Percentiles rank a stretch among this genome's conserved stretches.
Conservation (phyloP, 2,888 invertebrate genomes). For the Eudemis profundana region DNA sequence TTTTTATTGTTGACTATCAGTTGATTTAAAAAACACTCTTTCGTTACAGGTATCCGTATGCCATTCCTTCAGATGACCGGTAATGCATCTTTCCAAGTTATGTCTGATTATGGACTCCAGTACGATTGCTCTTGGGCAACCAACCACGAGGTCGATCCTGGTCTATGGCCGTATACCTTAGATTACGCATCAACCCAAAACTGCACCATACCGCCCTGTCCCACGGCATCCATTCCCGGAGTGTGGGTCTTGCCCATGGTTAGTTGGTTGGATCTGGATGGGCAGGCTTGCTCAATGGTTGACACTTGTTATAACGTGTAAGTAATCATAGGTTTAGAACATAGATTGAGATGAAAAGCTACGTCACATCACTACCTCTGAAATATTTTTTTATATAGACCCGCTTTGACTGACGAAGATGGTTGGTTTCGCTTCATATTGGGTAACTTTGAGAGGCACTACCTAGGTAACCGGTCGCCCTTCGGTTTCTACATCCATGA, state of each 20-base stretch:
- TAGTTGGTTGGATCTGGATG: constrained; percentile 77
- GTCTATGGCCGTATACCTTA: constrained; percentile 89
- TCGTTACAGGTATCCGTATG: constrained; percentile 73
- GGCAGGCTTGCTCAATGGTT: constrained; percentile 84
- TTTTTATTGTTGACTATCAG: too few relatives aligned
- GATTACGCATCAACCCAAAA: constrained; percentile 85
- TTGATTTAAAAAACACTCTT: too few relatives aligned
- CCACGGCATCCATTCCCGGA: constrained; percentile 83
- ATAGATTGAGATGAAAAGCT: constrained; percentile 9
- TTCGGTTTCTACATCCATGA: constrained; percentile 89
- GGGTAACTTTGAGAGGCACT: constrained; percentile 87
- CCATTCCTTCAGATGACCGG: constrained; percentile 86
- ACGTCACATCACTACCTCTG: not conserved
- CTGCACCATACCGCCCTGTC: constrained; percentile 85
- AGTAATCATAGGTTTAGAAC: constrained; percentile 60
- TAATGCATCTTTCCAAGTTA: constrained; percentile 84
- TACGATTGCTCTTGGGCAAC: constrained; percentile 89
- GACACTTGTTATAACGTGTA: constrained; percentile 81
- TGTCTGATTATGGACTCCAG: constrained; percentile 74
- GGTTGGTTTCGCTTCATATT: constrained; percentile 85
- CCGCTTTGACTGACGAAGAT: constrained; percentile 66
- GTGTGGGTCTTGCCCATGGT: constrained; percentile 89
- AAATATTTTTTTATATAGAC: constrained; percentile 52
- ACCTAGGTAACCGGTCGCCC: constrained; percentile 87
- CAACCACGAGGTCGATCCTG: constrained; percentile 64